A percentile compares a stretch with the other conserved stretches of the same genome.
These are phyloP conservation scores for Ylistrum balloti DNA, from an alignment of 1,140 invertebrate species.

Conservation along the genomic window DNA sequence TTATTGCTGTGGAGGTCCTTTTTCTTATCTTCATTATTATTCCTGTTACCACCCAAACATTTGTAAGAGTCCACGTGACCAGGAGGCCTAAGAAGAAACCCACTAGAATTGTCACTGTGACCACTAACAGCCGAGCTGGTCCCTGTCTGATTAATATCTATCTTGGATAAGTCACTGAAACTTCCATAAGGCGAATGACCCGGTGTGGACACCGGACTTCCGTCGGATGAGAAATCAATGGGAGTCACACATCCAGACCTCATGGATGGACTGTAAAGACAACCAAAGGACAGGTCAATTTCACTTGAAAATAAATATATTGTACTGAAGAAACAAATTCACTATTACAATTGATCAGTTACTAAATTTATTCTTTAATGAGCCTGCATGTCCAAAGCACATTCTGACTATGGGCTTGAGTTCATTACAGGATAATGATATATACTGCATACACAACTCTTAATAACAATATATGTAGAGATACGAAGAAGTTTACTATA, in stretches of 20 bases:
- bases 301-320: too few species aligned
- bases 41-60: background rate
- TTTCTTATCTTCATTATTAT: background rate
- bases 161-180: conserved; percentile 65
- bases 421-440: too few species aligned
- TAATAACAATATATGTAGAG: too few species aligned
- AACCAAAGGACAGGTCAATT: too few species aligned
- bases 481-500: too few species aligned
- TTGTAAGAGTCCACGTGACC: background rate
- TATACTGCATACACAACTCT: too few species aligned
- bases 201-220: conserved; percentile 78
- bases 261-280: conserved; percentile 42
- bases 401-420: too few species aligned
- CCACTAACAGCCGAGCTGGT: background rate
- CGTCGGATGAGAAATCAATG: conserved; percentile 69
- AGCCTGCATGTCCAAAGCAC: too few species aligned
- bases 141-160: conserved; percentile 47
- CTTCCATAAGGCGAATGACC: conserved; percentile 76
- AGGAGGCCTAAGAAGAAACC: background rate
- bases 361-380: too few species aligned
- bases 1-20: background rate
- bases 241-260: conserved; percentile 44
- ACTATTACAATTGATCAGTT: too few species aligned
- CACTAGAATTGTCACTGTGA: background rate
- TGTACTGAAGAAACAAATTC: too few species aligned